Base-by-base conservation (phyloP, 2,888 invertebrate species). In the Parapristionchus giblindavisi region DNA sequence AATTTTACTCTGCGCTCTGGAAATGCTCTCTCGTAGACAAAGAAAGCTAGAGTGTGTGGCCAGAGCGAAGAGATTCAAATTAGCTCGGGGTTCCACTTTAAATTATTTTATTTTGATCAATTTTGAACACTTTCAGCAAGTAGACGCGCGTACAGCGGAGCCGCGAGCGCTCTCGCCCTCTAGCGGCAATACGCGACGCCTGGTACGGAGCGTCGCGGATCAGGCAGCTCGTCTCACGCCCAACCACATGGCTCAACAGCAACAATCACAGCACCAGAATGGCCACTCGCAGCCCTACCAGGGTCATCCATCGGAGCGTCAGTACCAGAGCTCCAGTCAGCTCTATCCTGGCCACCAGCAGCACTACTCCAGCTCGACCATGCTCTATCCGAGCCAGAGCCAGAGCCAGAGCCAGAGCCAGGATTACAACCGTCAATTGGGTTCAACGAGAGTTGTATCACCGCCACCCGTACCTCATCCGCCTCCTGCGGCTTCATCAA, bases 111-210 rank as follows among this genome's bases (percentile, higher is more conserved):
- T 43, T 17, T 43, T 17, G 8, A 14, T 43, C 17, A 43, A 43
- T 14, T 43, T 43, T 14, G 8, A 43, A 43, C 8, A 14, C 17
- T 17, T 76, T 8, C 72, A 58, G 63, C 71, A 52, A 51, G 24
- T 34, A 24, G 60, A 61, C 61, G 36, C 34, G 68, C 80, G 81
- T 1, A 38, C 60, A 21, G 78, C 79, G 4, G 82, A 83, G 51
- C 76, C 70, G 11, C 77, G 83, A 14, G 83, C 82, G 1, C 70
- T 77, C n/a, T 83, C 83, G 0, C 83, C 83, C 11, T 76, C 78
- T 2, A 82, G 83, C 24, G 85, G 85, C 11, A 82, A 85, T 75
- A 85, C 85, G 2, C 79, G 79, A 38, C 80, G 85, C 60, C 77
- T 85, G 76, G 78, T 81, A 24, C 76, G 82, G n/a, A 79, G 76